Percentiles rank a stretch among this genome's conserved stretches.
Evolutionary conservation across 2,113 vertebrate genomes (phyloP).

Genomic region (Gorsachius goisagi): DNA sequence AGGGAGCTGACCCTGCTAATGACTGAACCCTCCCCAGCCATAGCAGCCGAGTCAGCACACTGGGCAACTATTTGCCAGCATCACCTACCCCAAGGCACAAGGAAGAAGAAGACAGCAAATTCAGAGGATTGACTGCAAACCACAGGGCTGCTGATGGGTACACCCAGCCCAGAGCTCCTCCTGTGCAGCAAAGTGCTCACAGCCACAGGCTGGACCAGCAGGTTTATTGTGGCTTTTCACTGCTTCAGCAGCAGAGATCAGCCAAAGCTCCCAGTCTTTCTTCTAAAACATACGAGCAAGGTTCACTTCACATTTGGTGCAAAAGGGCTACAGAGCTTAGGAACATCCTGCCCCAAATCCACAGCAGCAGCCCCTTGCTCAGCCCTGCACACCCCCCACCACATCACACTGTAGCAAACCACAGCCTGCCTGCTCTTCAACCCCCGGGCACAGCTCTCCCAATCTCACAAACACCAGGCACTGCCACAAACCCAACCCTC

Average conservation of each 20-base stretch:
- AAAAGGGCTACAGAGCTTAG: not conserved
- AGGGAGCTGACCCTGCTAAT: not conserved
- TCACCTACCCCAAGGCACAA: not conserved
- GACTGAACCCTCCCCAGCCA: not conserved
- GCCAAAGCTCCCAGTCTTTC: not conserved
- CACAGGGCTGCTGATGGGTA: not conserved
- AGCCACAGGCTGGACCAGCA: not conserved
- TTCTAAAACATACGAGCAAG: not conserved
- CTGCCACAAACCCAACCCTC: not conserved
- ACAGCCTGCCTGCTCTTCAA: not conserved
- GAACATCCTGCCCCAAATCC: not conserved
- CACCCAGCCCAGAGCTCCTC: not conserved
- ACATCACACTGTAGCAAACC: not conserved
- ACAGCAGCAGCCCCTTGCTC: not conserved
- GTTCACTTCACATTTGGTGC: not conserved
- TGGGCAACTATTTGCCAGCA: not conserved
- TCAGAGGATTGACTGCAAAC: not conserved
- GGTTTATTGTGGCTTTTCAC: not conserved
- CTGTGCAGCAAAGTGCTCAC: not conserved
- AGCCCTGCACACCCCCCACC: fast-evolving
- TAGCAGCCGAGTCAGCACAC: fast-evolving
- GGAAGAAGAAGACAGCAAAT: not conserved
- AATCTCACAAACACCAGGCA: no score
- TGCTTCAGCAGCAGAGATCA: not conserved
- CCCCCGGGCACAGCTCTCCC: not conserved